phyloP scores from a whole-genome alignment of 2,113 vertebrate genomes.

The Anoplopoma fimbria region DNA sequence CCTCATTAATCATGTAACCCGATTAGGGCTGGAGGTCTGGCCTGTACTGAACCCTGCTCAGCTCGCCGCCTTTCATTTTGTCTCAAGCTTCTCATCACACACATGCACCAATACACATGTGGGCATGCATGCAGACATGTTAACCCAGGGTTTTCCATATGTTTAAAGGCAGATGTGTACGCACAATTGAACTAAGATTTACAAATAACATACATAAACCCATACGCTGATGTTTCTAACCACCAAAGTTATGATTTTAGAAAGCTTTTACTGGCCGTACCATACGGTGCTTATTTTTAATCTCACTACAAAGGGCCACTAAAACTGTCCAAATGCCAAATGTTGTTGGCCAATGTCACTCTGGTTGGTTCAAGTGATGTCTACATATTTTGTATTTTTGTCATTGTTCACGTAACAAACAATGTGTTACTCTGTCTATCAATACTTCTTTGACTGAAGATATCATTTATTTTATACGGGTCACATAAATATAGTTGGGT shows the following conservation, averaged over 20 bases:
- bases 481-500: not conserved
- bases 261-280: not conserved
- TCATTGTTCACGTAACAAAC: not conserved
- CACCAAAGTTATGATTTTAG: not conserved
- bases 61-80: constrained; percentile 72
- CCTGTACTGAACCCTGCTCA: constrained; percentile 61
- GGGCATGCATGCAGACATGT: constrained; percentile 21
- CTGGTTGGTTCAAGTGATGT: not conserved
- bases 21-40: constrained; percentile 74
- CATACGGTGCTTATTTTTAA: not conserved
- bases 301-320: not conserved
- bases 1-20: constrained; percentile 87
- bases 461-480: not conserved
- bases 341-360: not conserved
- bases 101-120: constrained; percentile 52
- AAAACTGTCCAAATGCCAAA: not conserved
- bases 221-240: not conserved
- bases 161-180: not conserved
- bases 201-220: not conserved
- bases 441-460: not conserved
- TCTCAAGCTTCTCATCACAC: constrained; percentile 58
- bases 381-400: not conserved
- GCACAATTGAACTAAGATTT: not conserved
- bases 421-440: not conserved
- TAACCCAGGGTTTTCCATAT: constrained; percentile 31